These are phyloP conservation scores for Pomatostomus ruficeps DNA, from an alignment of 2,113 vertebrate species.

Conservation along the genomic window DNA sequence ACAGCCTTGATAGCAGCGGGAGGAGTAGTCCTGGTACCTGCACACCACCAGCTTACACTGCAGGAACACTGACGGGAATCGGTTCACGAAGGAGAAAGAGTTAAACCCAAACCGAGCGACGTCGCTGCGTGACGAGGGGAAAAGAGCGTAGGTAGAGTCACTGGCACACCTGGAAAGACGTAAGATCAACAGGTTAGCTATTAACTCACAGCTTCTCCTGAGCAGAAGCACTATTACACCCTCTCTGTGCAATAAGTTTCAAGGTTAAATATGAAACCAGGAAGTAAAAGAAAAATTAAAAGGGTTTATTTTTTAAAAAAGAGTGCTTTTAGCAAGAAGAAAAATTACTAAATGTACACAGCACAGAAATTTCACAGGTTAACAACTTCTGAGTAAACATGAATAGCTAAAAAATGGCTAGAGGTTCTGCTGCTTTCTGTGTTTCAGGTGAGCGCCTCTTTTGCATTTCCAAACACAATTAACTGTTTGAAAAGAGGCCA, in stretches of 20 bases:
- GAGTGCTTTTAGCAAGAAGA: not conserved
- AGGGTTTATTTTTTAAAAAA: not conserved
- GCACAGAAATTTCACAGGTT: not conserved
- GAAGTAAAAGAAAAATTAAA: not conserved
- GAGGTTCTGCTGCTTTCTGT: not conserved
- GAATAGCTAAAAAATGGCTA: not conserved
- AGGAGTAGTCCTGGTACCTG: conserved; percentile 46
- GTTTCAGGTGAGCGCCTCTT: not conserved
- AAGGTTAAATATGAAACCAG: not conserved
- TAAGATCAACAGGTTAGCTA: not conserved
- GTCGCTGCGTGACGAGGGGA: not conserved
- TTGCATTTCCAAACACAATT: not conserved
- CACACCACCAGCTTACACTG: conserved; percentile 82
- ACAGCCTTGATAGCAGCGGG: conserved; percentile 79
- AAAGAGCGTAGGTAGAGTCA: conserved; percentile 66
- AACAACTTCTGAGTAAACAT: not conserved
- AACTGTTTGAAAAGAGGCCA: not conserved
- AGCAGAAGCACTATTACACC: not conserved
- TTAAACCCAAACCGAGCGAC: conserved; percentile 76
- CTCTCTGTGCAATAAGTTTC: not conserved
- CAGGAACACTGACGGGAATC: conserved; percentile 73
- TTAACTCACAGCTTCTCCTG: not conserved
- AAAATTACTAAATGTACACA: not conserved
- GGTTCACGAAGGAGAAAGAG: conserved; percentile 75
- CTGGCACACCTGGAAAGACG: conserved; percentile 70